phyloP scores from a whole-genome alignment of 2,113 vertebrate genomes.

The Tenrec ecaudatus region DNA sequence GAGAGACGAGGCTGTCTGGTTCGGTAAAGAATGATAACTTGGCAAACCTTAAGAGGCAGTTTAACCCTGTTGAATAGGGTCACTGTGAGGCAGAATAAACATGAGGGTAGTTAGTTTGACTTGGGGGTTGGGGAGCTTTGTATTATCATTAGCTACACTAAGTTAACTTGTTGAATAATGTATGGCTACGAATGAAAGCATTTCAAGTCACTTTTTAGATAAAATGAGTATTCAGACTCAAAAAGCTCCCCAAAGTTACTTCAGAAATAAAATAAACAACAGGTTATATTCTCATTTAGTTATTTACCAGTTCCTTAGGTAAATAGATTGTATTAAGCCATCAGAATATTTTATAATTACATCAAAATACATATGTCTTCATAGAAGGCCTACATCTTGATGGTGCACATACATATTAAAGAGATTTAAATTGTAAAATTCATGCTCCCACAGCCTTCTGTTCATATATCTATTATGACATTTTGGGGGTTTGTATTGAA shows the following conservation, averaged over 20 bases:
- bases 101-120: no score
- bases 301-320: neutral
- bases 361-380: neutral
- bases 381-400: neutral
- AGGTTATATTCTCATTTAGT: neutral
- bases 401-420: neutral
- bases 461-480: neutral
- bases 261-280: neutral
- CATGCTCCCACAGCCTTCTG: neutral
- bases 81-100: no score
- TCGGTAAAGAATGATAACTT: no score
- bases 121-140: neutral
- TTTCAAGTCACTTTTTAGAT: constrained; percentile 3
- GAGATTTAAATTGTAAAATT: constrained; percentile 39
- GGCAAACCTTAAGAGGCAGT: no score
- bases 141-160: neutral
- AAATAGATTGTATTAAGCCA: constrained; percentile 33
- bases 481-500: neutral
- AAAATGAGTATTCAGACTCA: neutral
- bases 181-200: neutral
- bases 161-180: neutral
- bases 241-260: neutral
- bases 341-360: neutral
- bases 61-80: no score
- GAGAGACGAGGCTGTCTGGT: no score